Percentiles rank a stretch among this genome's conserved stretches.
These are phyloP conservation scores for Amblyjoppa fuscipennis DNA, from an alignment of 2,888 invertebrate genomes.

Conservation along the genomic window DNA sequence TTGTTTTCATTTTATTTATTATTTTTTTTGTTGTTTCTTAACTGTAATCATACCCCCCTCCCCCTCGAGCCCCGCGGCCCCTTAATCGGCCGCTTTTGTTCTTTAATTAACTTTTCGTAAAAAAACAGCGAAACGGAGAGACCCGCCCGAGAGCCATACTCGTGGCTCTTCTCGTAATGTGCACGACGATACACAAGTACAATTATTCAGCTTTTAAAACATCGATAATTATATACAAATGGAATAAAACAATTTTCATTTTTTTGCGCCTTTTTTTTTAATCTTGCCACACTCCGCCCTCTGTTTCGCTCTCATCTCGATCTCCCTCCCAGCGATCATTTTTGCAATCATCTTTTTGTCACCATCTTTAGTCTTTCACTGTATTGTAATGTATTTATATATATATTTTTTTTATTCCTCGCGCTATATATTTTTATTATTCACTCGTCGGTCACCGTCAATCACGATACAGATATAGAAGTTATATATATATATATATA, in stretches of 20 bases:
- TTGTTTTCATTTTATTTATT: not conserved
- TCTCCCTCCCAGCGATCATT: slow-evolving; percentile 69
- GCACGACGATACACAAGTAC: slow-evolving; percentile 77
- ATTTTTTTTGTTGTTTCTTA: not conserved
- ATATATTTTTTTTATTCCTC: slow-evolving; percentile 18
- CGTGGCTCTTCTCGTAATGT: slow-evolving; percentile 73
- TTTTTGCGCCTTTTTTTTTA: slow-evolving; percentile 78
- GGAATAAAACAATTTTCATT: slow-evolving; percentile 83
- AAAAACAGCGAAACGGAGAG: slow-evolving; percentile 41
- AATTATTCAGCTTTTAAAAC: slow-evolving; percentile 81
- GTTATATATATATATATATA: slow-evolving; percentile 4
- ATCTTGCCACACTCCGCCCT: not conserved
- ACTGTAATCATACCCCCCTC: slow-evolving; percentile 27
- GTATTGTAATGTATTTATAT: slow-evolving; percentile 36
- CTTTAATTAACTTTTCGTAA: slow-evolving; percentile 37
- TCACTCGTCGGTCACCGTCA: slow-evolving; percentile 27
- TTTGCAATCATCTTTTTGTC: slow-evolving; percentile 26
- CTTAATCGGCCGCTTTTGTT: slow-evolving; percentile 49
- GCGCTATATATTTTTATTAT: slow-evolving; percentile 17
- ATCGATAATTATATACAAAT: slow-evolving; percentile 85
- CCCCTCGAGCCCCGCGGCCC: slow-evolving; percentile 50
- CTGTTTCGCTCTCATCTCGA: slow-evolving; percentile 73
- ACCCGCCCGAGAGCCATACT: slow-evolving; percentile 40
- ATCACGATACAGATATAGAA: slow-evolving; percentile 39
- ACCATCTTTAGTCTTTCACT: slow-evolving; percentile 10